Percentiles rank a stretch among this genome's conserved stretches.
phyloP scores from a whole-genome alignment of 2,113 vertebrate species.

The Isurus oxyrinchus region DNA sequence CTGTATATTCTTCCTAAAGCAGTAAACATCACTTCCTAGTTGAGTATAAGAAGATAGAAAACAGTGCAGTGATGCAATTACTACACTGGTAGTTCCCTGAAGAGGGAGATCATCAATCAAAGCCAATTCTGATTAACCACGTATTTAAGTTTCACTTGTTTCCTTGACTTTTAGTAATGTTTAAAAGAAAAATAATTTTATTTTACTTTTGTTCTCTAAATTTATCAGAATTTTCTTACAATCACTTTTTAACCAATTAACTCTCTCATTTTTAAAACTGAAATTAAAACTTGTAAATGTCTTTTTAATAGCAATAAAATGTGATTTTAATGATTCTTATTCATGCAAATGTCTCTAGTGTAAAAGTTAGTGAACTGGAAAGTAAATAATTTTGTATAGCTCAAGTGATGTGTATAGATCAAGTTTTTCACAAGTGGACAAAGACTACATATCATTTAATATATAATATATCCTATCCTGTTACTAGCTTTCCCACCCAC shows the following conservation, averaged over 20 bases:
- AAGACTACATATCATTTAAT: neutral
- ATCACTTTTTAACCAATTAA: neutral
- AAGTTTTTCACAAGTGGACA: neutral
- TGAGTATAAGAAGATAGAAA: neutral
- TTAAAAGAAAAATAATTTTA: neutral
- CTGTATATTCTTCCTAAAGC: neutral
- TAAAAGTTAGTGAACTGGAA: no score
- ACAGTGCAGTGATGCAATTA: neutral
- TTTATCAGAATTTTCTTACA: neutral
- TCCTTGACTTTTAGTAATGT: no score
- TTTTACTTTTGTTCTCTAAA: neutral
- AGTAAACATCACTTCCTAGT: neutral
- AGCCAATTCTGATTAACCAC: neutral
- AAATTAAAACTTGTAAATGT: neutral
- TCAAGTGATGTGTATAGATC: no score
- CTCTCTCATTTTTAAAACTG: neutral
- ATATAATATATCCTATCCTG: neutral
- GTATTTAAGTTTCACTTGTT: neutral
- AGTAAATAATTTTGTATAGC: no score
- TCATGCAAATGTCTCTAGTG: no score
- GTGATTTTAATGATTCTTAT: neutral
- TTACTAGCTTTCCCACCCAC: neutral
- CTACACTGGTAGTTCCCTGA: no score
- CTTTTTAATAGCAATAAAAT: neutral
- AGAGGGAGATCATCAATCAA: neutral